Base-by-base conservation (phyloP, 1,140 invertebrate species). In the Conopomorpha cramerella region DNA sequence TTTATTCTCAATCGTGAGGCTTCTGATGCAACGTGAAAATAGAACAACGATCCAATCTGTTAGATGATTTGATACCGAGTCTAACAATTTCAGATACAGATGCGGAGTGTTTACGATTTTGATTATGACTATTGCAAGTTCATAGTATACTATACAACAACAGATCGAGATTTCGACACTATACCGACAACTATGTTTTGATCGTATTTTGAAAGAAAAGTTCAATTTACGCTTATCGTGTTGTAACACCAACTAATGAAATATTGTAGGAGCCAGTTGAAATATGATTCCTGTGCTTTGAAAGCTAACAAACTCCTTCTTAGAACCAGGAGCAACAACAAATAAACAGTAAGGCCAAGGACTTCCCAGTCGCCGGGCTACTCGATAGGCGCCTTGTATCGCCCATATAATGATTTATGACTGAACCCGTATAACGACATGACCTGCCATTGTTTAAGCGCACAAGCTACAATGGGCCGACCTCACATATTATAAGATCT, bases 381-480 rank as follows among this genome's bases (percentile, higher is more conserved):
- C 45, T 49, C 42, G 51, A 44, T 51, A 36, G 51, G 41, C 41
- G 48, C 25, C 38, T 35, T 38, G 37, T 39, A 41, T 49, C 46
- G 47, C 39, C 55, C 47, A 39, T n/a, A n/a, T 40, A 41, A 57
- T 54, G 53, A 64, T 62, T 67, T 58, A 62, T 52, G 46, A 49
- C 33, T 57, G 43, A 50, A 52, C 51, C 53, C 50, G 49, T 55
- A 62, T 54, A 47, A 50, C 46, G 23, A 43, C 42, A 50, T 53
- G 45, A 53, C 51, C 51, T 55, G 49, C 37, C 45, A 50, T 50
- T 53, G 45, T 53, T 63, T 54, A 37, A 55, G 36, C 19, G 36
- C 38, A 36, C 34, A 33, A 11, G 29, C 29, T 30, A 48, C 34
- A 41, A 41, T 36, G 38, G 26, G 26, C 36, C 36, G 26, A 41